Conservation (phyloP, 2,888 invertebrate species). For the Candidula unifasciata region DNA sequence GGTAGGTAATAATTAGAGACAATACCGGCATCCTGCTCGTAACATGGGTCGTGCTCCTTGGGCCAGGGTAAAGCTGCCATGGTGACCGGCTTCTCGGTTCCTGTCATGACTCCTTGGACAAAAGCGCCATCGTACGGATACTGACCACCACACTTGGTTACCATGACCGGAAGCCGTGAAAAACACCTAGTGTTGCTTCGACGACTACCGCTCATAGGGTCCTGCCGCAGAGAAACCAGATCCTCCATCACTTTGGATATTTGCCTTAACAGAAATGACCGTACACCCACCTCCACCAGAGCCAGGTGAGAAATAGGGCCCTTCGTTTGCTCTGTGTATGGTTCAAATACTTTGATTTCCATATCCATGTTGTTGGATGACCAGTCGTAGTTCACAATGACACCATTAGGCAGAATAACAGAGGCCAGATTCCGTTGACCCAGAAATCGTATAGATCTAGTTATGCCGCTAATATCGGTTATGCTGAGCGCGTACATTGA, state of each 20-base stretch:
- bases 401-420: constrained; percentile 56
- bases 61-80: constrained; percentile 57
- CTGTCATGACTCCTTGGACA: constrained; percentile 55
- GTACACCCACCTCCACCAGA: constrained; percentile 48
- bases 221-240: background rate
- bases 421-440: constrained; percentile 55
- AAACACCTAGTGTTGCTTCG: constrained; percentile 44
- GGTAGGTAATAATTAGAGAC: constrained; percentile 58
- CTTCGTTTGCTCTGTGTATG: constrained; percentile 28
- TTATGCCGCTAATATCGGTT: constrained; percentile 45
- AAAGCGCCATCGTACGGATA: constrained; percentile 58
- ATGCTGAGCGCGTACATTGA: constrained; percentile 55
- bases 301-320: constrained; percentile 53
- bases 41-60: constrained; percentile 55
- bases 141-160: constrained; percentile 59
- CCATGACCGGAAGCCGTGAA: constrained; percentile 52
- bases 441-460: constrained; percentile 51
- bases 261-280: constrained; percentile 50
- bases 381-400: constrained; percentile 58
- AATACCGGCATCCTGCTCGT: constrained; percentile 39
- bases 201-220: constrained; percentile 22
- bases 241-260: constrained; percentile 48
- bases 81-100: constrained; percentile 48
- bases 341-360: constrained; percentile 57
- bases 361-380: constrained; percentile 53